Evolutionary conservation across 2,113 vertebrate genomes (phyloP), one percentile per base, ranked within the genome.

Genomic region (Girardinichthys multiradiatus): DNA sequence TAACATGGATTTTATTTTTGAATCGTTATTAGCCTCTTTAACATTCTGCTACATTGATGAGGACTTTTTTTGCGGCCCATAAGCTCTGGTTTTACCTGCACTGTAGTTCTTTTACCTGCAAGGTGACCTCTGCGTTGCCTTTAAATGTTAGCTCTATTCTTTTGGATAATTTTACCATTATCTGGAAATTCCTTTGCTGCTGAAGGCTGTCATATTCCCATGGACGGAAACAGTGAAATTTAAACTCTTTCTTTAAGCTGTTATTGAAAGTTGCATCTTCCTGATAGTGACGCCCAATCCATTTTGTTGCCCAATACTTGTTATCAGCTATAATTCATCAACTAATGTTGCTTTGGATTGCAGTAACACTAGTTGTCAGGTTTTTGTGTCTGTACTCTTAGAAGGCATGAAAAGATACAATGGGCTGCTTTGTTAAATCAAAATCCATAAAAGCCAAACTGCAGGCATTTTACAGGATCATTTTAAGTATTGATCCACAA

Each of bases 111-210:
- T 64, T 60, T 24, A 21, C 33, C 57, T 19, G 10, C 77, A 79
- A 81, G 72, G 80, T 87, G 71, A 85, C 76, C 73, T 79, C 66
- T 69, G 28, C 70, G 4, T 1, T 29, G 58, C 19, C 15, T 61
- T 27, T 65, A 29, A n/a, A 57, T 45, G 48, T 67, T 30, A 11
- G n/a, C 57, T 67, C 6, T 28, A 61, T 14, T 17, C 29, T 24
- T 24, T 4, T 3, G 17, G 21, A 13, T 33, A 14, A 72, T 86
- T 76, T 81, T 28, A 64, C 28, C 61, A 1, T 19, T 51, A 77
- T 58, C 11, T 74, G 6, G 4, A 28, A 57, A 58, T 8, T 35
- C 63, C 0, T 33, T n/a, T 70, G 0, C 35, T 58, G n/a, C 7
- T 60, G n/a, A 24, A 26, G 8, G 15, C 31, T 30, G 65, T 24